These are phyloP conservation scores for Cygnus atratus DNA, from an alignment of 2,113 vertebrate species.

Conservation along the genomic window DNA sequence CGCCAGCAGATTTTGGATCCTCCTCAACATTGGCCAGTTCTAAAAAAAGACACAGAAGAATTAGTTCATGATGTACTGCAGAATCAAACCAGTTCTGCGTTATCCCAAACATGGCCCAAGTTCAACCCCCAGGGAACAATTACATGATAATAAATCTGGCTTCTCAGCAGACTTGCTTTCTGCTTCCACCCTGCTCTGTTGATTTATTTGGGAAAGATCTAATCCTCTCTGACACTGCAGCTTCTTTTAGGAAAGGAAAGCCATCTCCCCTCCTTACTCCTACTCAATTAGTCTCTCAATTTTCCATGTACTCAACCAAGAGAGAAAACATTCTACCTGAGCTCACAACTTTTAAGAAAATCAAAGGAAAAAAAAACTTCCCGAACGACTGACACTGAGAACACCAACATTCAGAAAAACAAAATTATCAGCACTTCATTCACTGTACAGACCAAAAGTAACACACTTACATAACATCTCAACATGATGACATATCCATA, in stretches of 20 bases:
- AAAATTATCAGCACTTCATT: slow-evolving; percentile 1
- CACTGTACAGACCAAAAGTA: background rate
- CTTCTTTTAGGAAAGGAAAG: slow-evolving; percentile 3
- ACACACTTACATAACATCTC: slow-evolving; percentile 50
- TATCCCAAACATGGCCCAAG: background rate
- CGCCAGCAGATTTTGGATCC: slow-evolving; percentile 80
- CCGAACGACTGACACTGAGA: background rate
- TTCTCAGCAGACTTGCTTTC: slow-evolving; percentile 26
- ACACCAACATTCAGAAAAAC: background rate
- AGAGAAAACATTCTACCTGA: background rate
- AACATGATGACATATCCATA: slow-evolving; percentile 48
- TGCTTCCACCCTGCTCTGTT: background rate
- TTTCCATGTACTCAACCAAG: background rate
- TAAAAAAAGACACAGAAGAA: slow-evolving; percentile 47
- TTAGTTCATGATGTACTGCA: background rate
- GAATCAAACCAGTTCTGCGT: background rate
- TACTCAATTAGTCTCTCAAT: background rate
- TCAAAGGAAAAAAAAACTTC: background rate
- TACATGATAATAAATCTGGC: background rate
- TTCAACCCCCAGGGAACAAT: background rate
- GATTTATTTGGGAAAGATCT: slow-evolving; percentile 4
- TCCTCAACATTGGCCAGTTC: slow-evolving; percentile 82
- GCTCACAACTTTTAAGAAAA: background rate
- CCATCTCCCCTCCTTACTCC: background rate
- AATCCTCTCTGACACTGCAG: background rate